Percentiles rank a stretch among this genome's conserved stretches.
phyloP scores from a whole-genome alignment of 2,888 invertebrate genomes.

The Noctua fimbriata region DNA sequence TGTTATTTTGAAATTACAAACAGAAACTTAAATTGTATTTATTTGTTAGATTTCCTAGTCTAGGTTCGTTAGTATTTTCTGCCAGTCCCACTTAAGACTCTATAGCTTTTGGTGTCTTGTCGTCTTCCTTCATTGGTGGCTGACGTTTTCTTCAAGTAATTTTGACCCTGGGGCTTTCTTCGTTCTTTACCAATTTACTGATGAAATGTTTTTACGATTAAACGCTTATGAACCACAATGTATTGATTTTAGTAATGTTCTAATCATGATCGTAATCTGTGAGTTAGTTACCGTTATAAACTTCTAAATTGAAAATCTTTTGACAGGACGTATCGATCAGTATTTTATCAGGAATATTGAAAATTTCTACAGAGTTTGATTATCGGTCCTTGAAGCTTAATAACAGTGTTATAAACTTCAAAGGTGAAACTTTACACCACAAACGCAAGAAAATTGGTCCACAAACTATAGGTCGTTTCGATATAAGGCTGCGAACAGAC shows the following conservation, averaged over 20 bases:
- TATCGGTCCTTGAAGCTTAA: slow-evolving; percentile 38
- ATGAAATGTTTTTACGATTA: not conserved
- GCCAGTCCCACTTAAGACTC: not conserved
- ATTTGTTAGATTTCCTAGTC: not conserved
- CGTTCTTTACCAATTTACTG: no score
- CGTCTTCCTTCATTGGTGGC: no score
- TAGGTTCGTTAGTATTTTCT: not conserved
- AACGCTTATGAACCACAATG: not conserved
- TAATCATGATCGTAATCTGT: not conserved
- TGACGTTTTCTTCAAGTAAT: not conserved
- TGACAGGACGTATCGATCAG: not conserved
- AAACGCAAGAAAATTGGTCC: slow-evolving; percentile 49
- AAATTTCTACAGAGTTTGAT: slow-evolving; percentile 4
- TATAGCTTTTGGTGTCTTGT: not conserved
- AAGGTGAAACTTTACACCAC: slow-evolving; percentile 52
- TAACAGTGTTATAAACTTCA: slow-evolving; percentile 54
- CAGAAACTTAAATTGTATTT: no score
- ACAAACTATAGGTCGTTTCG: slow-evolving; percentile 36
- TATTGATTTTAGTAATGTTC: not conserved
- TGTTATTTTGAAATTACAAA: no score
- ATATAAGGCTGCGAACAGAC: slow-evolving; percentile 26
- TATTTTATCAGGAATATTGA: slow-evolving; percentile 20
- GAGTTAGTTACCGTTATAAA: not conserved
- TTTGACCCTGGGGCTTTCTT: no score
- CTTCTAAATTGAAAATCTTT: not conserved